These are phyloP conservation scores for Gallinago undulata DNA, from an alignment of 2,113 vertebrate species.

Conservation along the genomic window DNA sequence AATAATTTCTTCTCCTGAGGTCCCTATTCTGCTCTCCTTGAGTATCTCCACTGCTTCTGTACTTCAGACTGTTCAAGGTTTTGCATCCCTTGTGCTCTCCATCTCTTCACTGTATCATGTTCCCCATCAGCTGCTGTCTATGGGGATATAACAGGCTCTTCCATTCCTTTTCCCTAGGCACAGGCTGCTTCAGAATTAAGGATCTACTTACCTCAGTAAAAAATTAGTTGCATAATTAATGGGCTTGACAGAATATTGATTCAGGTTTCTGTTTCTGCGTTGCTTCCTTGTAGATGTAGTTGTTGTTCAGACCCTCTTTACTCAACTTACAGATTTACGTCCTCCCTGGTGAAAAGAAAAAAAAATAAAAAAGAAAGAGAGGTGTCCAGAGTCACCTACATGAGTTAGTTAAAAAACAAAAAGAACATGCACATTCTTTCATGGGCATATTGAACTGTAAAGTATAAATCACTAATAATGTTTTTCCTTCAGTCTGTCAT, in stretches of 20 bases:
- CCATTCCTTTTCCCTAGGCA: not conserved
- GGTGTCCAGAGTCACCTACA: not conserved
- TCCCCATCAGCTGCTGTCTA: not conserved
- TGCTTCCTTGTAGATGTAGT: not conserved
- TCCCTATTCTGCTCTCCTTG: not conserved
- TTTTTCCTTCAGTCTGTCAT: not conserved
- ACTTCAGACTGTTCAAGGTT: not conserved
- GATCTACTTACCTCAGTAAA: not conserved
- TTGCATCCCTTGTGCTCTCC: not conserved
- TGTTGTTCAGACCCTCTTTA: not conserved
- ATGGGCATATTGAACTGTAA: not conserved
- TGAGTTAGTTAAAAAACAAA: not conserved
- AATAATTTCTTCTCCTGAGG: not conserved
- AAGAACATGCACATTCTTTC: not conserved
- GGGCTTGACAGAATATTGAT: not conserved
- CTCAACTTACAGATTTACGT: not conserved
- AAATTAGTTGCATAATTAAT: not conserved
- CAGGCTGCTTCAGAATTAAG: not conserved
- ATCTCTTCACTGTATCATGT: not conserved
- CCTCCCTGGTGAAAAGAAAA: not conserved
- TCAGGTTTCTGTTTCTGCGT: not conserved
- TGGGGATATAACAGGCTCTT: not conserved
- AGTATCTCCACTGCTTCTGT: not conserved
- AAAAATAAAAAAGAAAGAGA: not conserved
- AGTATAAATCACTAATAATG: not conserved